A percentile compares a stretch with the other conserved stretches of the same genome.
These are phyloP conservation scores for Aphrophora alni DNA, from an alignment of 2,888 invertebrate species.

Conservation along the genomic window DNA sequence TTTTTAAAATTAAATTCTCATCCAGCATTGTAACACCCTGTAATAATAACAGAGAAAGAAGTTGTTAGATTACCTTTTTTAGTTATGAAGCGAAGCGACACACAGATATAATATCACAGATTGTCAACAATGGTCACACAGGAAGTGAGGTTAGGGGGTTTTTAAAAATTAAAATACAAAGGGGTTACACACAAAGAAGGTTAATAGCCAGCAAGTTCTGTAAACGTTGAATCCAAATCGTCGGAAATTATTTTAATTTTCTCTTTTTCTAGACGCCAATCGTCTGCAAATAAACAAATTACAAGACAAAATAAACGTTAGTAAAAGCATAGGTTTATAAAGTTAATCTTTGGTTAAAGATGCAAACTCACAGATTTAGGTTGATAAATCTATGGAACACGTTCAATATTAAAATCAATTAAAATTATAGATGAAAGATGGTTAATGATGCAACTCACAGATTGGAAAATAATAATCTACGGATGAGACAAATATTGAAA, in stretches of 20 bases:
- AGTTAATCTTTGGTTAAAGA: neutral
- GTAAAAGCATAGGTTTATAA: neutral
- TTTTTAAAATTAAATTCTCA: no score
- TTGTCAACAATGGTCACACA: conserved; percentile 1
- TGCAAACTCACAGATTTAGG: neutral
- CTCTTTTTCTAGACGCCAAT: conserved; percentile 82
- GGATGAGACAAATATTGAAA: no score
- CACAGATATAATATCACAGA: conserved; percentile 6
- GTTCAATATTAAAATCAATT: no score
- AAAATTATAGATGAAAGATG: no score
- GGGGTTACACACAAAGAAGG: conserved; percentile 39
- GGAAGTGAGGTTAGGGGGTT: neutral
- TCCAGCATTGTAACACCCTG: neutral
- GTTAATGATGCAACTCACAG: no score
- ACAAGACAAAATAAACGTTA: neutral
- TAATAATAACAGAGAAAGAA: conserved; percentile 16
- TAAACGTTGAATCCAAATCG: conserved; percentile 76
- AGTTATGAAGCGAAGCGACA: neutral
- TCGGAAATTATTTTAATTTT: conserved; percentile 79
- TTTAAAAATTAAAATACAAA: neutral
- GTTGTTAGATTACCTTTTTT: conserved; percentile 1
- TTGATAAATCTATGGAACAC: no score
- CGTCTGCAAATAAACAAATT: conserved; percentile 68
- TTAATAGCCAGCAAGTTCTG: conserved; percentile 75
- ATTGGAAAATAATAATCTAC: no score